Evolutionary conservation across 1,140 invertebrate species (phyloP).

Genomic region (Brachionus plicatilis): DNA sequence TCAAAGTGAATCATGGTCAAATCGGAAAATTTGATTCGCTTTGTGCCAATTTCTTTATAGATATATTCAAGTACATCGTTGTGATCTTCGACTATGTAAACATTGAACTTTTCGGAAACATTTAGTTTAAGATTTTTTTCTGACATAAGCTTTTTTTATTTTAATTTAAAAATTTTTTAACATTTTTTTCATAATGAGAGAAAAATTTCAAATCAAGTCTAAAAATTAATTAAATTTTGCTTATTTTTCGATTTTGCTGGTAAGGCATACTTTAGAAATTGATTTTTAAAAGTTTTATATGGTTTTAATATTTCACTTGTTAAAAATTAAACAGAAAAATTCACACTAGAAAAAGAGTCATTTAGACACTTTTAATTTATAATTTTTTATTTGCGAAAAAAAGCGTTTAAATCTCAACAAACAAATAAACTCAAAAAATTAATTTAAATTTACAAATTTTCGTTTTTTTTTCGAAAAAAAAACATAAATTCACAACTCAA

Average conservation of each 20-base stretch:
- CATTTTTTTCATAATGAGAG: not conserved
- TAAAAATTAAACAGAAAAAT: no score
- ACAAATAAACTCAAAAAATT: no score
- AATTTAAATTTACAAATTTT: no score
- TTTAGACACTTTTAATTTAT: no score
- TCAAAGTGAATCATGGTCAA: constrained; percentile 77
- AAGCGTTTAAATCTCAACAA: no score
- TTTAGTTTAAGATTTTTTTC: not conserved
- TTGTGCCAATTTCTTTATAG: constrained; percentile 73
- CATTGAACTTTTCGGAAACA: not conserved
- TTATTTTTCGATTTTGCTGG: not conserved
- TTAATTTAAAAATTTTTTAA: not conserved
- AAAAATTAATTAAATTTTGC: not conserved
- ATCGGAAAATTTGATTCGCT: constrained; percentile 69
- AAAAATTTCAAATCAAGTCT: not conserved
- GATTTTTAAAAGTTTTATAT: not conserved
- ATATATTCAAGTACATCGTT: constrained; percentile 66
- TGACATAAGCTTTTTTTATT: not conserved
- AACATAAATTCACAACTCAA: no score
- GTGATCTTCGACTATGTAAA: constrained; percentile 66
- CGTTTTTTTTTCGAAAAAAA: no score
- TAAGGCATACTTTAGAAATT: not conserved
- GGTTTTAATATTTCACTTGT: not conserved
- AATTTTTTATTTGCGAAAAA: no score
- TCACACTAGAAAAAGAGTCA: no score